These are phyloP conservation scores for Anarsia innoxiella DNA, from an alignment of 2,888 invertebrate genomes.

Conservation along the genomic window DNA sequence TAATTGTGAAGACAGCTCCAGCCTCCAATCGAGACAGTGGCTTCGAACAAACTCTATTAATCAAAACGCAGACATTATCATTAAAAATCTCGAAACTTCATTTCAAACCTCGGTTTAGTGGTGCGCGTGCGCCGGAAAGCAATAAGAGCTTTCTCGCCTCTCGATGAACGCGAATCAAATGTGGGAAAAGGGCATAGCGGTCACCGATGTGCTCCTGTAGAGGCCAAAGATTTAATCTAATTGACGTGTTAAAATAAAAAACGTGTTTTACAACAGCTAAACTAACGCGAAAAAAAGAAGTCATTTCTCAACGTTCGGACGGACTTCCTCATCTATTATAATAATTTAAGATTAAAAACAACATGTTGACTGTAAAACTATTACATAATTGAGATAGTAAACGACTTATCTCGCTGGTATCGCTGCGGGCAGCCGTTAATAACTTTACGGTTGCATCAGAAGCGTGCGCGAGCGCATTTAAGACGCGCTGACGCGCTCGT, in stretches of 20 bases:
- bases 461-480: conserved; percentile 49
- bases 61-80: conserved; percentile 46
- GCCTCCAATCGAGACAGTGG: conserved; percentile 10
- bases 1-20: not conserved
- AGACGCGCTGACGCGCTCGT: conserved; percentile 43
- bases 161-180: conserved; percentile 34
- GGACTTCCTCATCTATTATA: no score
- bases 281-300: not conserved
- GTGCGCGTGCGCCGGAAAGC: conserved; percentile 26
- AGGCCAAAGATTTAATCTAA: conserved; percentile 31
- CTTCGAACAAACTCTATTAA: conserved; percentile 37
- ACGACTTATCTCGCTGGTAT: conserved; percentile 39
- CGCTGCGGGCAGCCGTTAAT: conserved; percentile 56
- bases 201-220: conserved; percentile 52
- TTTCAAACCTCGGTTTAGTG: conserved; percentile 31
- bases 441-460: conserved; percentile 53
- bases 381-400: conserved; percentile 29
- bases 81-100: conserved; percentile 54
- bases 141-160: conserved; percentile 59
- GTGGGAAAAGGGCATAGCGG: conserved; percentile 58
- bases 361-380: conserved; percentile 15
- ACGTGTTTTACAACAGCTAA: no score
- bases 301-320: no score
- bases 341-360: conserved; percentile 7
- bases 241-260: conserved; percentile 35